Conservation (phyloP, 2,113 vertebrate genomes). For the Sinocyclocheilus anshuiensis region DNA sequence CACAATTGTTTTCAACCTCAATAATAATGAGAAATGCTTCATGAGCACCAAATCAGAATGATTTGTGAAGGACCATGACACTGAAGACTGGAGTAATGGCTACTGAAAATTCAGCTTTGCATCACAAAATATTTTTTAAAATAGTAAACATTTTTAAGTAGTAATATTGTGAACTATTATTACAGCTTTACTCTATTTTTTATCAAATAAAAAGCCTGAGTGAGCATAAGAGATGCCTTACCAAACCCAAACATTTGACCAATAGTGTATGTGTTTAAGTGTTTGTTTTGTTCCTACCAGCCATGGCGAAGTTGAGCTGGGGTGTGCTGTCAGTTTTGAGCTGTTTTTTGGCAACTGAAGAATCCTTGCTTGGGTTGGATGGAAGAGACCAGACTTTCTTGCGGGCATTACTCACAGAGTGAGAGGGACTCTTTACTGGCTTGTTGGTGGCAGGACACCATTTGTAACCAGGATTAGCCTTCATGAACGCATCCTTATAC, state of each 20-base stretch:
- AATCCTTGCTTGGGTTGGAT: slow-evolving; percentile 85
- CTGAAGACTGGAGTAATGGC: background rate
- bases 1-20: no score
- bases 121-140: no score
- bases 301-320: slow-evolving; percentile 96
- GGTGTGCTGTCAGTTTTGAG: slow-evolving; percentile 87
- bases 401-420: slow-evolving; percentile 80
- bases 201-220: no score
- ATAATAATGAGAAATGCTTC: no score
- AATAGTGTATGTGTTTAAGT: background rate
- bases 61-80: background rate
- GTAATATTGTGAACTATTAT: no score
- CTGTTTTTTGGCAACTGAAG: slow-evolving; percentile 84
- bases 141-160: no score
- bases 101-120: background rate
- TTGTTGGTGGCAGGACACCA: slow-evolving; percentile 98
- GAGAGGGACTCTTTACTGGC: slow-evolving; percentile 87
- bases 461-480: slow-evolving; percentile 97
- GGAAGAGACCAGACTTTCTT: slow-evolving; percentile 93
- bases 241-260: background rate
- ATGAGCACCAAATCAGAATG: background rate
- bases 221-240: no score
- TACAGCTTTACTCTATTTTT: no score
- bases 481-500: slow-evolving; percentile 99
- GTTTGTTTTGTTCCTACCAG: slow-evolving; percentile 78